These are phyloP conservation scores for Notoglanidium macrostoma DNA, from an alignment of 2,797 vertebrate species.

Conservation along the genomic window DNA sequence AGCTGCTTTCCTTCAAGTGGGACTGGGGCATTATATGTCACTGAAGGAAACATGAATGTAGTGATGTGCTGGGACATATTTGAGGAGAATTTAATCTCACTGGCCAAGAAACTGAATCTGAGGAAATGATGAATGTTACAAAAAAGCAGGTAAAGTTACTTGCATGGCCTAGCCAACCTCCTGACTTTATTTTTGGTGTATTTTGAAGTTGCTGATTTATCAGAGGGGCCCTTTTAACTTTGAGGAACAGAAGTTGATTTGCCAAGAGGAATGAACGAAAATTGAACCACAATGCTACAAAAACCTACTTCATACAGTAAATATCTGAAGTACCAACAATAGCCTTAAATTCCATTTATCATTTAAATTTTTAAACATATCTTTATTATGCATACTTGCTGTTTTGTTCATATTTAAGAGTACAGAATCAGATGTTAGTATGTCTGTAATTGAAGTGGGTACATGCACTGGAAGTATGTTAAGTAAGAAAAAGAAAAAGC, in stretches of 20 bases:
- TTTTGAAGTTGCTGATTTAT: background rate
- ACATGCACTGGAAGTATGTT: background rate
- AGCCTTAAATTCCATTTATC: background rate
- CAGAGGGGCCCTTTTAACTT: background rate
- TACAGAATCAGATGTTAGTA: background rate
- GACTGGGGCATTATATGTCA: too few species aligned
- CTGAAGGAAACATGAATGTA: too few species aligned
- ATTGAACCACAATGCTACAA: background rate
- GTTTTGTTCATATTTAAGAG: background rate
- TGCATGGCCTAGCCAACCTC: background rate
- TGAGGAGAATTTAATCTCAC: background rate
- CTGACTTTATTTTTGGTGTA: background rate
- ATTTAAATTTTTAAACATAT: background rate
- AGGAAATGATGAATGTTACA: background rate
- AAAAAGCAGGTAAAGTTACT: too few species aligned
- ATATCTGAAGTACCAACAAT: background rate
- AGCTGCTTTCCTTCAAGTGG: too few species aligned
- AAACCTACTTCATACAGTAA: background rate
- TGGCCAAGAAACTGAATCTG: background rate
- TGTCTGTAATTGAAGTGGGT: background rate
- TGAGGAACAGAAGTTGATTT: background rate
- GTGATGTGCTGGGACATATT: too few species aligned
- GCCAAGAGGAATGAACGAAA: background rate
- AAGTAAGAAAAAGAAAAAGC: background rate
- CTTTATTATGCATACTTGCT: background rate